These are phyloP conservation scores for Lymantria dispar DNA, from an alignment of 2,888 invertebrate genomes.

Conservation along the genomic window DNA sequence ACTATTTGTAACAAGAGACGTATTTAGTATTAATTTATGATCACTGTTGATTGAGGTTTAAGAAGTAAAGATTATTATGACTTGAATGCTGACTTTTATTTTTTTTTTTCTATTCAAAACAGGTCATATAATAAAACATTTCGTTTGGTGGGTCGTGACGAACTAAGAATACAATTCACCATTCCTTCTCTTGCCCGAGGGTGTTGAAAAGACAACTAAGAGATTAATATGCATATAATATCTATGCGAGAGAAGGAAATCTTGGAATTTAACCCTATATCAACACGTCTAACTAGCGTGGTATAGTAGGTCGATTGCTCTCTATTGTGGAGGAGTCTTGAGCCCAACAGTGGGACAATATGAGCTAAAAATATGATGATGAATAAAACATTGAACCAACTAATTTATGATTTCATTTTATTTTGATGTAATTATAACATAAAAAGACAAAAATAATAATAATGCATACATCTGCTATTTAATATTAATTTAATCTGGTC, in stretches of 20 bases:
- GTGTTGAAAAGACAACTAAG: too few species aligned
- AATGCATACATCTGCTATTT: neutral
- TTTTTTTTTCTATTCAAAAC: neutral
- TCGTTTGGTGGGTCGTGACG: too few species aligned
- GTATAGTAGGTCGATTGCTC: too few species aligned
- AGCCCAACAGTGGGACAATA: too few species aligned
- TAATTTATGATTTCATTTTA: neutral
- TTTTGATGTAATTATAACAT: neutral
- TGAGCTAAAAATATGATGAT: too few species aligned
- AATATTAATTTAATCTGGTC: slow-evolving; percentile 63
- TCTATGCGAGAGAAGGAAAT: too few species aligned
- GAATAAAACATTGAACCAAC: neutral
- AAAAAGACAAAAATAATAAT: neutral
- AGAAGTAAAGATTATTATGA: slow-evolving; percentile 54
- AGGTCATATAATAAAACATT: neutral
- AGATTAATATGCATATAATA: too few species aligned
- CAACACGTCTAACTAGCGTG: too few species aligned
- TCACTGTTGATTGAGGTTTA: slow-evolving; percentile 54
- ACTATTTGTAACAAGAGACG: slow-evolving; percentile 26
- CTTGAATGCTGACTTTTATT: slow-evolving; percentile 31
- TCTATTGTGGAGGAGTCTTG: too few species aligned
- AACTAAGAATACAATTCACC: too few species aligned
- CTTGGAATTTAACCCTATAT: too few species aligned
- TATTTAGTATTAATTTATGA: slow-evolving; percentile 56
- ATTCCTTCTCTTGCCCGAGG: too few species aligned